These are phyloP conservation scores for Podarcis muralis DNA, from an alignment of 2,113 vertebrate species.

Conservation along the genomic window DNA sequence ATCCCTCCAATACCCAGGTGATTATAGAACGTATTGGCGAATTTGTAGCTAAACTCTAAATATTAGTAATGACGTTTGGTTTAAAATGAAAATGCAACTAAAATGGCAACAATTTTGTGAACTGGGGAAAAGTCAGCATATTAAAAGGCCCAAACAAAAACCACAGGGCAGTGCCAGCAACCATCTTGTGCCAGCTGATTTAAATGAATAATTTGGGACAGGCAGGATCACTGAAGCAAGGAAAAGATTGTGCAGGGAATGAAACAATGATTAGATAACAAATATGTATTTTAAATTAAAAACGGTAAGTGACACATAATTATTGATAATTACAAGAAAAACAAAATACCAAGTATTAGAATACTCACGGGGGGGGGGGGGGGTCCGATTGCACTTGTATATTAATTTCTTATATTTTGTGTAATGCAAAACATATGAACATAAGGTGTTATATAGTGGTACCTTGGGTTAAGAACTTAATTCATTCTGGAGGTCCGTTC, in stretches of 20 bases:
- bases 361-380: slow-evolving; percentile 33
- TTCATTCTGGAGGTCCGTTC: too few relatives aligned
- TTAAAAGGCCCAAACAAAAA: not conserved
- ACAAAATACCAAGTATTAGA: slow-evolving; percentile 51
- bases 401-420: not conserved
- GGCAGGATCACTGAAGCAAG: slow-evolving; percentile 10
- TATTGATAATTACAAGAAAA: slow-evolving; percentile 51
- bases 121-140: not conserved
- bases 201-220: slow-evolving; percentile 20
- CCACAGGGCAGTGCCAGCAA: not conserved
- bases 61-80: not conserved
- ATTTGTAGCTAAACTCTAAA: not conserved
- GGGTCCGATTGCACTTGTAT: not conserved
- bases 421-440: slow-evolving; percentile 55
- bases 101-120: slow-evolving; percentile 17
- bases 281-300: slow-evolving; percentile 17
- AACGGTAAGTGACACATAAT: slow-evolving; percentile 51
- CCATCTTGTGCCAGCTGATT: slow-evolving; percentile 19
- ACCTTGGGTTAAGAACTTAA: too few relatives aligned
- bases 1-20: not conserved
- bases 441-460: not conserved
- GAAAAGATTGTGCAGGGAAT: slow-evolving; percentile 28
- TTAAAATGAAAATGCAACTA: not conserved
- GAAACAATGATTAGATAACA: slow-evolving; percentile 35
- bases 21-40: not conserved